Base-by-base conservation (phyloP, 2,113 vertebrate species). In the Poeciliopsis occidentalis region DNA sequence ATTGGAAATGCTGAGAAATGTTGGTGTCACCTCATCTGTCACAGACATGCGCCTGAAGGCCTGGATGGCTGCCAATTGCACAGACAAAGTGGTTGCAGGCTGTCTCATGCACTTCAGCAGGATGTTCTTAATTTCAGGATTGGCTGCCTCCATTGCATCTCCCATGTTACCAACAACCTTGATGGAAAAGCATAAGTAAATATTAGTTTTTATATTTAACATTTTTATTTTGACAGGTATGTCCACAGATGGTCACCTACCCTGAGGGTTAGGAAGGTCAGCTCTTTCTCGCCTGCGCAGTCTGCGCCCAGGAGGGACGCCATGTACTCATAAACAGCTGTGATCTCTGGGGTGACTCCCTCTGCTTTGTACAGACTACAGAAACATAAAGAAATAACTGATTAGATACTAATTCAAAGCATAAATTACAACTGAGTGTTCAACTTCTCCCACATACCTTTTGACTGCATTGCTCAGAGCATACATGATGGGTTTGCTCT, bases 91-190 rank as follows among this genome's bases (percentile, higher is more conserved):
- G 62, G 95, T 92, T 44, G 89, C 76, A 54, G 92, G 88, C 29
- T 94, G 96, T 87, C 90, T 91, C 88, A 97, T 92, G 65, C 97
- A 98, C 17, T 91, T 93, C 73, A 96, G 79, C 64, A 98, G 71
- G 3, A 85, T 88, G 64, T 89, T 83, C 69, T 94, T 96, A 62
- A 98, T 83, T 37, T 19, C 69, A 10, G 95, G 91, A 62, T 92
- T 92, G 60, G 92, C 87, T 4, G 81, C 85, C n/a, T 97, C 95
- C 92, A 98, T 87, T 44, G 89, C 93, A 19, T 88, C 89, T 63
- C 97, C 97, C 93, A 97, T 97, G 82, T 97, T 98, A 76, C 97
- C 97, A 88, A 97, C 86, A 85, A 96, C 94, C 97, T 98, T 60
- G 8, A 84, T 17, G 34, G 11, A 80, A 77, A 13, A 37, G 19